Conservation (phyloP, 2,797 vertebrate species). For the Pseudomugil gertrudae region DNA sequence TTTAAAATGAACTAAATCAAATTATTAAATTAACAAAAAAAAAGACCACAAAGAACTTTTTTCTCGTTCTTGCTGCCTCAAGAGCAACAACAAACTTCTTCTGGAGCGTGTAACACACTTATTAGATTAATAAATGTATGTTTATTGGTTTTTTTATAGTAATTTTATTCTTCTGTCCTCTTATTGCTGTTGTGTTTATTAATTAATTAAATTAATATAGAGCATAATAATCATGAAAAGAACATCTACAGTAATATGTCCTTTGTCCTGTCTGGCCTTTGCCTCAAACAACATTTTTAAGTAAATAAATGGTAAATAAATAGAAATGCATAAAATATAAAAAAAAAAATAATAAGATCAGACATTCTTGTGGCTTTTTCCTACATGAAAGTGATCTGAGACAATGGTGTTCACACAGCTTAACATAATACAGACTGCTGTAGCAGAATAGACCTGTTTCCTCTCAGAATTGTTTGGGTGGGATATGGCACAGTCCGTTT, state of each 20-base stretch:
- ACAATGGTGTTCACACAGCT: slow-evolving; percentile 73
- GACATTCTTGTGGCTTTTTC: slow-evolving; percentile 44
- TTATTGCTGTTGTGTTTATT: slow-evolving; percentile 13
- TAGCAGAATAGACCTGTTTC: slow-evolving; percentile 46
- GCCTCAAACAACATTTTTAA: slow-evolving; percentile 23
- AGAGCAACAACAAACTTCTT: too few relatives aligned
- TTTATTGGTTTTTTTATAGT: not conserved
- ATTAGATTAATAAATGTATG: rapidly evolving
- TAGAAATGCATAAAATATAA: slow-evolving; percentile 13
- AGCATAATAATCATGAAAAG: slow-evolving; percentile 16
- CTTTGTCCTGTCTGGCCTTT: slow-evolving; percentile 22
- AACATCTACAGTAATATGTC: slow-evolving; percentile 25
- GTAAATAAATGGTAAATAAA: not conserved
- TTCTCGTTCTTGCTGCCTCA: too few relatives aligned
- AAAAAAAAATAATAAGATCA: slow-evolving; percentile 48
- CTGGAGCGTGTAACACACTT: too few relatives aligned
- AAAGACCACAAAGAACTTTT: too few relatives aligned
- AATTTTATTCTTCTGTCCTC: not conserved
- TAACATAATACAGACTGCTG: slow-evolving; percentile 65
- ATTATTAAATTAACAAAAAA: too few relatives aligned
- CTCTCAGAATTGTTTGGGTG: slow-evolving; percentile 71
- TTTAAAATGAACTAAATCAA: too few relatives aligned
- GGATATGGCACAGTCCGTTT: slow-evolving; percentile 55
- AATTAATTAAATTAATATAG: slow-evolving; percentile 18
- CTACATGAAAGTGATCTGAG: slow-evolving; percentile 69